A percentile compares a stretch with the other conserved stretches of the same genome.
Conservation (phyloP, 2,888 invertebrate species). For the Trichopria drosophilae region DNA sequence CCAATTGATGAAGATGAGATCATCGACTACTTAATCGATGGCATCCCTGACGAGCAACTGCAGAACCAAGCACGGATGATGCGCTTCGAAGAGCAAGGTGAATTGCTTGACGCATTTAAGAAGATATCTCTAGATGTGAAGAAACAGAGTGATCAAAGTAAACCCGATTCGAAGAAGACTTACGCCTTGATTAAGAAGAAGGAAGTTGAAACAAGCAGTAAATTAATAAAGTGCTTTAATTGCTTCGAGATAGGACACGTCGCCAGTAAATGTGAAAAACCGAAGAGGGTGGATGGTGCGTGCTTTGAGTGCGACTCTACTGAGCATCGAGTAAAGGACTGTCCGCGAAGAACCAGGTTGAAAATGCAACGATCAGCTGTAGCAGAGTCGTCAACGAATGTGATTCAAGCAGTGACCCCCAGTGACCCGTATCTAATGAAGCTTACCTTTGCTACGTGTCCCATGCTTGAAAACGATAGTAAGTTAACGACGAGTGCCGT, state of each 20-base stretch:
- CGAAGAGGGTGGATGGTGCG: background rate
- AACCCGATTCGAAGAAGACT: background rate
- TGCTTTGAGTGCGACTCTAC: conserved; percentile 23
- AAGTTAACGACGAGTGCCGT: conserved; percentile 5
- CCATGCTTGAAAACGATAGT: background rate
- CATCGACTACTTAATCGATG: conserved; percentile 26
- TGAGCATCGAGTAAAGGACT: conserved; percentile 21
- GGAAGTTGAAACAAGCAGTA: background rate
- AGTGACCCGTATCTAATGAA: conserved; percentile 9
- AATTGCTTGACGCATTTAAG: conserved; percentile 12
- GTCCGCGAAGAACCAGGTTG: conserved; percentile 5
- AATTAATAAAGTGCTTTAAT: conserved; percentile 1
- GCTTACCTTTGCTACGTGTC: background rate
- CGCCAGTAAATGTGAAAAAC: conserved; percentile 1
- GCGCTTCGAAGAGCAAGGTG: background rate
- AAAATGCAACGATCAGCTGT: background rate
- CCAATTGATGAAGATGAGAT: conserved; percentile 26
- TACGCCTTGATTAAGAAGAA: background rate
- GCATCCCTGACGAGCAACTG: conserved; percentile 18
- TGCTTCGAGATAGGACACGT: background rate
- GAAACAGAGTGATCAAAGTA: background rate
- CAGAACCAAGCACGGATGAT: conserved; percentile 22
- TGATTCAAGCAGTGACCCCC: conserved; percentile 15
- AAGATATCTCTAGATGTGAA: conserved; percentile 3
- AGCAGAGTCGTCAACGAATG: conserved; percentile 3